Evolutionary conservation across 2,113 vertebrate genomes (phyloP).

Genomic region (Pseudopipra pipra): DNA sequence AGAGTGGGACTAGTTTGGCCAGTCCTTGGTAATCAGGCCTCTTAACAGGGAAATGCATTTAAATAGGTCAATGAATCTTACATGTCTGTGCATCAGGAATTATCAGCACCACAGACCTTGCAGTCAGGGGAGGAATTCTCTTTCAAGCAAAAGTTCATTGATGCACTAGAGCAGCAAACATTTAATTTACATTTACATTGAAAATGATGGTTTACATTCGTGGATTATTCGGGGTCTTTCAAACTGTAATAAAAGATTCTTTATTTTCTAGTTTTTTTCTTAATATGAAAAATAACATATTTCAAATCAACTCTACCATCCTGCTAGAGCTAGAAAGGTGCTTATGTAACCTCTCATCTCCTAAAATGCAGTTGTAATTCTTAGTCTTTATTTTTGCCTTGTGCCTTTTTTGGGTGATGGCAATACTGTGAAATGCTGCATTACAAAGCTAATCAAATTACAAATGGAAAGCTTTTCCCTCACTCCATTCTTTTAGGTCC

Average conservation of each 20-base stretch:
- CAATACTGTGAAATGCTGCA: not conserved
- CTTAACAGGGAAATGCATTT: slow-evolving; percentile 53
- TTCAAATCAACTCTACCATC: not conserved
- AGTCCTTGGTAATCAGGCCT: slow-evolving; percentile 30
- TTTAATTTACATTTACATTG: not conserved
- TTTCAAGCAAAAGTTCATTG: slow-evolving; percentile 25
- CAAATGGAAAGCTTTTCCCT: not conserved
- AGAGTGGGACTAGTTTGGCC: slow-evolving; percentile 36
- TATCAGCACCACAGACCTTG: slow-evolving; percentile 15
- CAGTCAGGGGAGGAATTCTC: not conserved
- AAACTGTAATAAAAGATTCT: not conserved
- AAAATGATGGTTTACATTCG: not conserved
- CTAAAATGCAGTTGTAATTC: not conserved
- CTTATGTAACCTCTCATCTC: not conserved
- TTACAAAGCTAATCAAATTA: not conserved
- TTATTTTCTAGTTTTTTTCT: not conserved
- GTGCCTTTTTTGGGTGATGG: not conserved
- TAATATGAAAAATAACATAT: not conserved
- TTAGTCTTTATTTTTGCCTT: slow-evolving; percentile 1
- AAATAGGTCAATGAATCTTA: slow-evolving; percentile 64
- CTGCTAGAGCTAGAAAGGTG: slow-evolving; percentile 2
- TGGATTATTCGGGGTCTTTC: not conserved
- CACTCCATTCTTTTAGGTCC: not conserved
- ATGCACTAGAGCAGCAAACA: not conserved
- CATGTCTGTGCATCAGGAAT: slow-evolving; percentile 17